These are phyloP conservation scores for Leucophenga maculata DNA, from an alignment of 2,888 invertebrate genomes.

Conservation along the genomic window DNA sequence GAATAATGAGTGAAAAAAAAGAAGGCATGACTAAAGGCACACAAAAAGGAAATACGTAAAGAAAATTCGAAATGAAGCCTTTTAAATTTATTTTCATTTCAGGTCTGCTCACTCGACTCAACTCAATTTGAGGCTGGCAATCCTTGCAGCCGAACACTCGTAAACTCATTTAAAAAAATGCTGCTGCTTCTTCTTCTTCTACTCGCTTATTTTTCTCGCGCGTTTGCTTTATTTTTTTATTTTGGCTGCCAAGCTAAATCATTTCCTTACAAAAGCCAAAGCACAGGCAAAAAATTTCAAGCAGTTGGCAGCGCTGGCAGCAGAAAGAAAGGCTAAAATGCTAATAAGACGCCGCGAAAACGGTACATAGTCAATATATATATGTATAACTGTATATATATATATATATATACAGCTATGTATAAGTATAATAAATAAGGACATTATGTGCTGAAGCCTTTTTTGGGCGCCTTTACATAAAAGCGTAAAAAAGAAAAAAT, in stretches of 20 bases:
- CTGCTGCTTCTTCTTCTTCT: neutral
- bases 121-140: conserved; percentile 30
- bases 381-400: neutral
- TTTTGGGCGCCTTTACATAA: conserved; percentile 34
- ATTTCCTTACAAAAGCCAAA: conserved; percentile 18
- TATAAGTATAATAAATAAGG: conserved; percentile 49
- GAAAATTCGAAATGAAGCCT: conserved; percentile 46
- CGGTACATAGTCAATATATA: neutral
- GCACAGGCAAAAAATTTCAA: conserved; percentile 28
- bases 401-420: conserved; percentile 38
- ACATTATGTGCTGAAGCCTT: conserved; percentile 53
- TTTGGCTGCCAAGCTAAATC: conserved; percentile 10
- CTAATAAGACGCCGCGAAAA: conserved; percentile 52
- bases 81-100: conserved; percentile 54
- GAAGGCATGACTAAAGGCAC: conserved; percentile 1
- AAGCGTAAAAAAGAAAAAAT: neutral
- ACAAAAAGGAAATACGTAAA: conserved; percentile 7
- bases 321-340: conserved; percentile 61
- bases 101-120: conserved; percentile 1
- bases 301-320: conserved; percentile 32
- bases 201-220: neutral
- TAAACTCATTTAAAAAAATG: conserved; percentile 53
- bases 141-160: conserved; percentile 58
- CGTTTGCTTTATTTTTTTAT: neutral
- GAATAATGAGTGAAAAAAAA: conserved; percentile 53